Percentiles rank a stretch among this genome's conserved stretches.
These are phyloP conservation scores for Cataglyphis albicans DNA, from an alignment of 2,888 invertebrate species.

Conservation along the genomic window DNA sequence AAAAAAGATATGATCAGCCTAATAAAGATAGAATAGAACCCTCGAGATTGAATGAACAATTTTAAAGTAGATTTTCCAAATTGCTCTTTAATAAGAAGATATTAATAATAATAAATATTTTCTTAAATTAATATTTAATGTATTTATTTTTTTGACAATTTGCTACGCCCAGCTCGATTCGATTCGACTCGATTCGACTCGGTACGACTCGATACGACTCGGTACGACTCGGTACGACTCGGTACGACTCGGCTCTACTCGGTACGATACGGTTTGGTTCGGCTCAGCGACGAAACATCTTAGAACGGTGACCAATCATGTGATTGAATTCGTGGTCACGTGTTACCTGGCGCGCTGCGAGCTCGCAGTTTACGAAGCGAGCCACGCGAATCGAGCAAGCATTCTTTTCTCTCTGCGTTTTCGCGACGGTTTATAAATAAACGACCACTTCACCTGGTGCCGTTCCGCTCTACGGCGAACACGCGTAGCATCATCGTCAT, in stretches of 20 bases:
- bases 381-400: conserved; percentile 54
- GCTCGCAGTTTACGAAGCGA: conserved; percentile 64
- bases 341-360: conserved; percentile 54
- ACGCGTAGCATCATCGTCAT: neutral
- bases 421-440: conserved; percentile 73
- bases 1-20: neutral
- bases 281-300: conserved; percentile 52
- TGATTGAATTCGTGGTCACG: conserved; percentile 60
- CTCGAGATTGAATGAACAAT: neutral
- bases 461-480: neutral
- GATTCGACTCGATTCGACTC: neutral
- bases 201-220: neutral
- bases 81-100: neutral
- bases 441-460: conserved; percentile 61
- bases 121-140: neutral
- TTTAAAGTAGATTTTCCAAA: neutral
- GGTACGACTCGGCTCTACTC: neutral
- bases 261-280: conserved; percentile 45
- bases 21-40: neutral
- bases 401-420: conserved; percentile 55
- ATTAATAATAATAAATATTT: neutral
- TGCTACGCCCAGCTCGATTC: neutral
- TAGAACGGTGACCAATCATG: conserved; percentile 66
- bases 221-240: neutral
- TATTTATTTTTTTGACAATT: neutral